Evolutionary conservation across 2,888 invertebrate species (phyloP), one percentile per base, ranked within the genome.

Genomic region (Drosophila flavopinicola): DNA sequence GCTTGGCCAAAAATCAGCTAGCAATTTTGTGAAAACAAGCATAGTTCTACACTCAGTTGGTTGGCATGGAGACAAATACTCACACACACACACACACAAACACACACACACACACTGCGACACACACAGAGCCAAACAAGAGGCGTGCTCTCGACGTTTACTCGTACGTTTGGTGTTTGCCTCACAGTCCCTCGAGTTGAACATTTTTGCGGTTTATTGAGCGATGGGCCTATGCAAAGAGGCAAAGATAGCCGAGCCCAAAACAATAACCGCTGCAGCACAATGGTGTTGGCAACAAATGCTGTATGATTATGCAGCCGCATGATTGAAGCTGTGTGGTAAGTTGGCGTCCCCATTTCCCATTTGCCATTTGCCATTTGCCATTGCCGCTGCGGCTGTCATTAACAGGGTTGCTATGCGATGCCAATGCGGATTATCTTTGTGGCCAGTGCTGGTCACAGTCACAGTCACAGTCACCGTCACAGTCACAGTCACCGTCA

Each of bases 261-360:
- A 56, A 52, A 71, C 71, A 71, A 71, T 71, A 71, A 71, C 66
- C 70, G 53, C 60, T 60, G 41, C 66, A 60, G 66, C 52, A 71
- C 56, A 66, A 66, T 66, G 66, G 37, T 38, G 33, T 33, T 59
- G 71, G 51, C 54, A 69, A 24, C 44, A 45, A 64, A 49, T 56
- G 57, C 58, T 61, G 58, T 58, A 56, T 61, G 61, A 69, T 73
- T 69, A 74, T 74, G 70, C 75, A 74, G 61, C 66, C 73, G 53
- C 70, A 74, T 58, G 74, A 70, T 69, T 74, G 70, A 58, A 66
- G 54, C 69, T 52, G 69, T 66, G 70, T n/a, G n/a, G 66, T 66
- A 58, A 58, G 47, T 54, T 58, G 59, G 57, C 51, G 51, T 17
- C 25, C 56, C 53, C 33, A 39, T 53, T 41, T 15, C n/a, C n/a